Base-by-base conservation (phyloP, 2,113 vertebrate species). In the Taxidea taxus region DNA sequence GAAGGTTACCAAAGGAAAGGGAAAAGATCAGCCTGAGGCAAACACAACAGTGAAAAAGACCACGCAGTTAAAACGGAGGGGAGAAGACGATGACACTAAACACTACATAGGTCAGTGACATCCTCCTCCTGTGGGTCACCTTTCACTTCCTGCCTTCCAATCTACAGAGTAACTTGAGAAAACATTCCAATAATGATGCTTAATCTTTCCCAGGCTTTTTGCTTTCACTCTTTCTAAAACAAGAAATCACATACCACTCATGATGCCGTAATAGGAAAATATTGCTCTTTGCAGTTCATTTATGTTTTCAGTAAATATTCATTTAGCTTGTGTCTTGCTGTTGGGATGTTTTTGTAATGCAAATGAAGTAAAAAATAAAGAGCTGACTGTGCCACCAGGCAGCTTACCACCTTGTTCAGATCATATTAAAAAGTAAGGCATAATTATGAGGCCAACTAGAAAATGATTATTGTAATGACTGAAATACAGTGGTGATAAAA, bases 41-140 rank as follows among this genome's bases (percentile, higher is more conserved):
- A 90, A 6, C 66, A 13, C 15, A 0, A 1, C 49, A 2, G 15
- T 97, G 77, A 98, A 98, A 54, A 99, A 98, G 93, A 92, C 98
- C 39, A 99, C 99, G 4, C 98, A 98, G 4, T 31, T 99, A 23
- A 99, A 98, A 64, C 98, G 98, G 58, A 98, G 99, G 29, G 99
- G 98, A 88, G 98, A 99, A 87, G 98, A 99, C 0, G 98, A 99
- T 1, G 97, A 98, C 0, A 90, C 92, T 23, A 82, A 95, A 29
- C 90, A 78, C 7, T 99, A 98, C 87, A 99, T 99, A 25, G 99
- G 99, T 99, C 97, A 91, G 98, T 98, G 85, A 86, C 60, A 74
- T 34, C 4, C 29, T 4, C 27, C 34, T 37, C 4, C 1, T 2
- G 14, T 0, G 0, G 4, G 6, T 2, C 16, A 4, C 56, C 78